Evolutionary conservation across 2,113 vertebrate species (phyloP), one percentile per base, ranked within the genome.

Genomic region (Herpailurus yagouaroundi): DNA sequence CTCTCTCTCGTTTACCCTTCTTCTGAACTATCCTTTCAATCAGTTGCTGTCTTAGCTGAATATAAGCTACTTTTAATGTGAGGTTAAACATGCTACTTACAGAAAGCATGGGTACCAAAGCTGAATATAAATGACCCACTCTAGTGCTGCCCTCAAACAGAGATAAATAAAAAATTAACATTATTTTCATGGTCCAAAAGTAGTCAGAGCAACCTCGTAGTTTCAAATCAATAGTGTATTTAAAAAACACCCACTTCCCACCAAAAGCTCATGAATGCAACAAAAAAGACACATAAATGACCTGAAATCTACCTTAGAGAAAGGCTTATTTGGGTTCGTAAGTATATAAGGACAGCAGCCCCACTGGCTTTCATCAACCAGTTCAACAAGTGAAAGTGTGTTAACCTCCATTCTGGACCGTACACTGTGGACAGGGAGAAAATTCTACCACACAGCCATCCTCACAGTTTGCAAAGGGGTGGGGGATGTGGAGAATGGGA

Each of bases 261-360:
- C 14, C 76, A 27, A 97, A 85, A 73, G 38, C 21, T 86, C 36
- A 13, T 73, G 76, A 87, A 92, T 57, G 88, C 27, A 85, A 92
- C 1, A 66, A 48, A 25, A 96, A 88, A 96, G 23, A 84, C 36
- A 93, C 16, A 89, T 25, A 95, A 96, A 90, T 85, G 14, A 90
- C 50, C 84, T 85, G 36, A 71, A 74, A 82, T 95, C 64, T 94
- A 86, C 68, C 89, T 89, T 52, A 84, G 16, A 82, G n/a, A 88
- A 93, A 96, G 31, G 50, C 27, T 95, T 81, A 79, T 60, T 68
- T 84, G 91, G 41, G 36, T 89, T 69, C 69, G 64, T 82, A 97
- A 93, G 33, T 91, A 48, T 69, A 60, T 33, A 93, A 94, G 93
- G 77, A 95, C 60, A 97, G 76, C 1, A 93, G 74, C 45, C 74